Evolutionary conservation across 2,113 vertebrate genomes (phyloP).

Genomic region (Ovis canadensis): DNA sequence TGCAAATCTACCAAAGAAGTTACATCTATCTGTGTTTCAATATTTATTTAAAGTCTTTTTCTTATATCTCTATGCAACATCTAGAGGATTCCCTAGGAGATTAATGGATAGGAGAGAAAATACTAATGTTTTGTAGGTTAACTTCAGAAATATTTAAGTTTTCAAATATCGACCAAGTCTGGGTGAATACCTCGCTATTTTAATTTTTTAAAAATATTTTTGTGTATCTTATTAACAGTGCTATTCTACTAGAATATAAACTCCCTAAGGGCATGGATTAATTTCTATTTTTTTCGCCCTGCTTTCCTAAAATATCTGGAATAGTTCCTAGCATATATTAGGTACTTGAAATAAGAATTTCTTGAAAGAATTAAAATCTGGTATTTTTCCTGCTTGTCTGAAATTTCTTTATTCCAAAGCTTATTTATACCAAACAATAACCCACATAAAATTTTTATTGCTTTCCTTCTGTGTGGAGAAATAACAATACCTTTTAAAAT

Average conservation of each 20-base stretch:
- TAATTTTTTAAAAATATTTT: not conserved
- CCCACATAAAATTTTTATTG: not conserved
- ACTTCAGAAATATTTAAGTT: not conserved
- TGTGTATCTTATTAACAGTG: not conserved
- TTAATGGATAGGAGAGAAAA: not conserved
- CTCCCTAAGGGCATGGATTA: not conserved
- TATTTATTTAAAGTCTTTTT: not conserved
- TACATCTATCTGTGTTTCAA: not conserved
- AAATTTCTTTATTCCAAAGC: not conserved
- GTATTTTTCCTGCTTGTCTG: not conserved
- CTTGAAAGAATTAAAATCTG: not conserved
- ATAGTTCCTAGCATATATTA: not conserved
- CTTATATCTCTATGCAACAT: not conserved
- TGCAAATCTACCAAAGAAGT: not conserved
- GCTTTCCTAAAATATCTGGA: not conserved
- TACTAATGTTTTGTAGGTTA: not conserved
- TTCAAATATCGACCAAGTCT: not conserved
- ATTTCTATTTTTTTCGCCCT: not conserved
- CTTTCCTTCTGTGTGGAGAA: not conserved
- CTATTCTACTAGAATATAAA: not conserved
- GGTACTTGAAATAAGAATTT: not conserved
- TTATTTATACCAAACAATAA: not conserved
- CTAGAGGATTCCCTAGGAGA: not conserved
- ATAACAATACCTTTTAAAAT: not conserved
- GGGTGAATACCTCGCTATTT: not conserved